Base-by-base conservation (phyloP, 2,113 vertebrate species). In the Pteronura brasiliensis region DNA sequence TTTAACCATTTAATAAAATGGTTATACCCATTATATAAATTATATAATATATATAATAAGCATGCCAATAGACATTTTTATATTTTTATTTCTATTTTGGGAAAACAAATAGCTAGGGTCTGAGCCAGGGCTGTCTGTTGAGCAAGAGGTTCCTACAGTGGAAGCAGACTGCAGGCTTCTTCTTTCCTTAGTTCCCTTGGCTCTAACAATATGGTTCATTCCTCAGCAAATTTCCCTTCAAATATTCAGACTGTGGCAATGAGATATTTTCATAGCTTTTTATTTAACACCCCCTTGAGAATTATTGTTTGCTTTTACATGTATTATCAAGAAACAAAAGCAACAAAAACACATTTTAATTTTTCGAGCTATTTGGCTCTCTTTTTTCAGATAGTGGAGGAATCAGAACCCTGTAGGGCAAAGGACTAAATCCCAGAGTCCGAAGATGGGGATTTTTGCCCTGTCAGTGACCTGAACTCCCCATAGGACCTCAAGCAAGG, bases 181-280 rank as follows among this genome's bases (percentile, higher is more conserved):
- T 17, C 27, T 42, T 13, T 47, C 52, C 86, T 11, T 27, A 0
- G 14, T 52, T 93, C 67, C 29, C 92, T 92, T 29, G 34, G 39
- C 63, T 94, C 89, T 72, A 80, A 80, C 81, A 69, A 34, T 7
- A 76, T 0, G 3, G 44, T 49, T 83, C 81, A 55, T 31, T 83
- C 36, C 92, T 87, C 96, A 89, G 86, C 65, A 95, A 76, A 96
- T 93, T 83, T 95, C 82, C 55, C 74, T 97, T 93, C 90, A 95
- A 97, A 92, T 77, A 49, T 76, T 93, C 90, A 83, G 92, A 94
- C 92, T 77, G 13, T 72, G 74, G 94, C 94, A 88, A 94, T 83
- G 88, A 96, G 90, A 65, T 93, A 76, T 95, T 83, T 96, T 95
- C 94, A 96, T 72, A 84, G 81, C 44, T 92, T 90, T 97, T 85